Base-by-base conservation (phyloP, 2,888 invertebrate species). In the Pristionchus exspectatus region DNA sequence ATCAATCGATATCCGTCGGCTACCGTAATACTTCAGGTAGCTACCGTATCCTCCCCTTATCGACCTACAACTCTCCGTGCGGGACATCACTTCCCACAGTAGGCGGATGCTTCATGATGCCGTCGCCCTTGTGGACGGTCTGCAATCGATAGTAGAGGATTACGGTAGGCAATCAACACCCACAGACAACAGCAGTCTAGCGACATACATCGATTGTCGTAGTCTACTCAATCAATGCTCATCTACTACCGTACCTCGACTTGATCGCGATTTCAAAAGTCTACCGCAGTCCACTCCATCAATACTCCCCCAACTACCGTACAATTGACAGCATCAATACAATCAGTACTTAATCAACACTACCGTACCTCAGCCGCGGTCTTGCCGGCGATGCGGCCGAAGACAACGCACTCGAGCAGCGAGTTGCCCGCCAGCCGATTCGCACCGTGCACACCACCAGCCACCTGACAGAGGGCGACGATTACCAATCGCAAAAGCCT, bases 381-480 rank as follows among this genome's bases (percentile, higher is more conserved):
- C 63, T 87, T 85, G 33, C 95, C 95, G 14, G 95, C 94, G 89
- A 94, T 94, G 59, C 95, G 90, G 7, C 95, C 95, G 91, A 94
- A 95, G 24, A 95, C 95, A 59, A 95, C 95, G 91, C 95, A 95
- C 90, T 95, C 95, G 74, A 95, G 90, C 38, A 95, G 93, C 2
- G 95, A 95, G 91, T 95, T 95, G 90, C 95, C 95, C 69, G 94
- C 95, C 33, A 95, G 92, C 27, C 95, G 92, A 88, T 95, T 95
- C 30, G 92, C 91, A 5, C 95, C 95, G 90, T 95, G 95, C 2
- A 95, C 95, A 27, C 95, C 95, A 10, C 95, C 91, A n/a, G 74
- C 86, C 33, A 81, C 89, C 89, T 88, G 33, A 21, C n/a, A n/a
- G 50, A 56, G 38, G 33, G 33, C 56, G 38, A 59, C 84, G 38